These are phyloP conservation scores for Acarapis woodi DNA, from an alignment of 1,140 invertebrate genomes.

Conservation along the genomic window DNA sequence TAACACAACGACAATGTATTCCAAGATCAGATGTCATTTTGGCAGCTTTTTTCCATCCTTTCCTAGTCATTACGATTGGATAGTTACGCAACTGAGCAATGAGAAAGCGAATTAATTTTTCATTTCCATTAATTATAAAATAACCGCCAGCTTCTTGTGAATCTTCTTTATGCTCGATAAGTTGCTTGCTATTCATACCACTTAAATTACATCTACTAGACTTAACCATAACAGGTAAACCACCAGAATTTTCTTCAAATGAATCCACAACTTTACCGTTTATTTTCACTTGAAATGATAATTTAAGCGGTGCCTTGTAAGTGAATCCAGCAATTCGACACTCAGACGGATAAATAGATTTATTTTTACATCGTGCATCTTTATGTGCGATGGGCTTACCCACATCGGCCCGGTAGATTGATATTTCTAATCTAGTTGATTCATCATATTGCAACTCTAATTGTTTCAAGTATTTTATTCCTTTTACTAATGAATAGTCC, in stretches of 20 bases:
- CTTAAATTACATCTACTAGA: slow-evolving; percentile 58
- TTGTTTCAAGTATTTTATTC: slow-evolving; percentile 20
- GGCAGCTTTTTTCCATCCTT: slow-evolving; percentile 53
- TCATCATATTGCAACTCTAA: background rate
- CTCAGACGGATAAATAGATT: slow-evolving; percentile 19
- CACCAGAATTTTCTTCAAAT: slow-evolving; percentile 40
- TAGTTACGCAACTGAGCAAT: slow-evolving; percentile 32
- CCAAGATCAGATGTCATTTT: slow-evolving; percentile 56
- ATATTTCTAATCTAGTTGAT: slow-evolving; percentile 10
- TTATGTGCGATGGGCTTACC: slow-evolving; percentile 7
- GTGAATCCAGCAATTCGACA: slow-evolving; percentile 43
- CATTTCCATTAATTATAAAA: slow-evolving; percentile 72
- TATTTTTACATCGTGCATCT: slow-evolving; percentile 12
- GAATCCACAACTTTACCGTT: slow-evolving; percentile 29
- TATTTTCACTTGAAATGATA: slow-evolving; percentile 32
- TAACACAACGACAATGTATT: slow-evolving; percentile 46
- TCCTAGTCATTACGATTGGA: slow-evolving; percentile 47
- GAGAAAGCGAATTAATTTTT: slow-evolving; percentile 51
- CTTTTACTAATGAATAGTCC: slow-evolving; percentile 35
- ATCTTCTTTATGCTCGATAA: slow-evolving; percentile 54
- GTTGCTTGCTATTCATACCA: slow-evolving; percentile 34
- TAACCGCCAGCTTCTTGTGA: slow-evolving; percentile 81
- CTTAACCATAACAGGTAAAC: slow-evolving; percentile 73
- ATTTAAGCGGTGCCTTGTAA: slow-evolving; percentile 41
- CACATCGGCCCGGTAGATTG: slow-evolving; percentile 7